These are phyloP conservation scores for Galerucella calmariensis DNA, from an alignment of 2,888 invertebrate genomes.

Conservation along the genomic window DNA sequence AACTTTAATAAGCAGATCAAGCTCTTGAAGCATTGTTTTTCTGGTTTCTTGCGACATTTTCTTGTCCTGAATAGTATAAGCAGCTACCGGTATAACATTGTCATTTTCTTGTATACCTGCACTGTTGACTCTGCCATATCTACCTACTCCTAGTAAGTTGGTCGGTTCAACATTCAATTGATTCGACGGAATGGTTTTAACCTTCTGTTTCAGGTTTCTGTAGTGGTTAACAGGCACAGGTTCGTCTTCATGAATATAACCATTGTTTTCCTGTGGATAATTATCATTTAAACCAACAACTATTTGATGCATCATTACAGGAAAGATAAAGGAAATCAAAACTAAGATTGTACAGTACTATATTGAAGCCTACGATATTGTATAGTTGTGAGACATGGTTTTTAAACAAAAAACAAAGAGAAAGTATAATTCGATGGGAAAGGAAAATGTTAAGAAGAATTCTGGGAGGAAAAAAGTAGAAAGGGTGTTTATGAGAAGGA, in stretches of 20 bases:
- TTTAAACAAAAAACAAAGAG: no score
- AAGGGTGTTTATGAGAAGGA: no score
- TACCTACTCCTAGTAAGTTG: constrained; percentile 77
- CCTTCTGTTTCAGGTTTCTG: constrained; percentile 78
- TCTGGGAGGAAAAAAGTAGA: no score
- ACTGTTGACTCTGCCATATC: constrained; percentile 81
- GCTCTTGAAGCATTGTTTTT: constrained; percentile 72
- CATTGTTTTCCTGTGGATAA: constrained; percentile 74
- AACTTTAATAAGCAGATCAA: constrained; percentile 77
- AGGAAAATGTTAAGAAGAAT: no score
- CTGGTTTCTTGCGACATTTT: constrained; percentile 62
- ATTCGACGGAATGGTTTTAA: constrained; percentile 80
- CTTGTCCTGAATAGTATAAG: constrained; percentile 75
- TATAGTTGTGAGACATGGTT: no score
- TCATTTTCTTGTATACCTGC: constrained; percentile 76
- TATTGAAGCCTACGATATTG: no score
- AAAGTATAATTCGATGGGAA: no score
- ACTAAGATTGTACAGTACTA: no score
- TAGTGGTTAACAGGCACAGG: constrained; percentile 74
- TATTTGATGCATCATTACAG: background rate
- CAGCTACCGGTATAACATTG: constrained; percentile 67
- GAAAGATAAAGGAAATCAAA: background rate
- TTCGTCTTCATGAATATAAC: constrained; percentile 79
- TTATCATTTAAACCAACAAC: background rate
- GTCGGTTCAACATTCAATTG: constrained; percentile 76